Evolutionary conservation across 2,888 invertebrate species (phyloP), one percentile per base, ranked within the genome.

Genomic region (Eupithecia inturbata): DNA sequence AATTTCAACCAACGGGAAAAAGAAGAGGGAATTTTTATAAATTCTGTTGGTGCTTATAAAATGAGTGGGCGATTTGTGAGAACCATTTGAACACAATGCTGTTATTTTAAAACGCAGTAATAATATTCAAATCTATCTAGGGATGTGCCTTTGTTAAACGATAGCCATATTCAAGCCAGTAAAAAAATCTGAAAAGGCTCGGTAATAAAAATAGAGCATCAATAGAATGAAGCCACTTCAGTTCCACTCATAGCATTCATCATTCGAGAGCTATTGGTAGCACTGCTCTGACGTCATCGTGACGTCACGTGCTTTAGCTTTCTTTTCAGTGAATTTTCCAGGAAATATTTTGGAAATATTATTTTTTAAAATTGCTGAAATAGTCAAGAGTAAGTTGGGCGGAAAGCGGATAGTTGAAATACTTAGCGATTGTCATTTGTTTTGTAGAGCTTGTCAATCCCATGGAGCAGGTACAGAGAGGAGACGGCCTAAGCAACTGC

Each of bases 221-320:
- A 36, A 33, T 57, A 14, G 63, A 36, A 64, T 64, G 19, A 57
- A 26, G 57, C 10, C 22, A 9, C 62, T 70, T 70, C 72, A 41
- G 60, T 64, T 49, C 68, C 73, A 22, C 64, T 75, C 72, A 72
- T 72, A 71, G 60, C 72, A 71, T 75, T 70, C 70, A 75, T 75
- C 75, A 73, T 60, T 63, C 49, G 75, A 68, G 72, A 28, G 72
- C 68, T 72, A 75, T 75, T 72, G 72, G 72, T 70, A 57, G 57
- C n/a, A n/a, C 53, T 70, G 70, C 75, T 75, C 70, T 39, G 70
- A 60, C 70, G 72, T 72, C 72, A 70, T 68, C 41, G 63, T 69
- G 68, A 71, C 70, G 72, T 72, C 75, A 72, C 36, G 70, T 57
- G 72, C 70, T 72, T 70, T 75, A 62, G 71, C 60, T 26, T 39